Conservation (phyloP, 2,113 vertebrate genomes). For the Orientallactaga bullata region DNA sequence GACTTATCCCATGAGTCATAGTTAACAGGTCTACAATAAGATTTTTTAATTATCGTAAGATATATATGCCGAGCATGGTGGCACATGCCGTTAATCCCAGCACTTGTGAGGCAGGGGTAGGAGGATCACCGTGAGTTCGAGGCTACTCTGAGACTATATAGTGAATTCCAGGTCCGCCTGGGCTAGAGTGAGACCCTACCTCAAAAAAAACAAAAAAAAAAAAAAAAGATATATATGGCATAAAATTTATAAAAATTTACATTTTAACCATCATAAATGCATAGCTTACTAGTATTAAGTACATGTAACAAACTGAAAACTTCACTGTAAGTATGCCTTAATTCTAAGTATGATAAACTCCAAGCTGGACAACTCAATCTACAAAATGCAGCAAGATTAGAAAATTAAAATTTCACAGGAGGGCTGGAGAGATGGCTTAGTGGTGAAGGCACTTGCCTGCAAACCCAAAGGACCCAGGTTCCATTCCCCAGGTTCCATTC, state of each 20-base stretch:
- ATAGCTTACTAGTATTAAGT: background rate
- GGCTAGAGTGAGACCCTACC: too few relatives aligned
- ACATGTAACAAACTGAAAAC: constrained; percentile 10
- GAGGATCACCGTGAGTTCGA: too few relatives aligned
- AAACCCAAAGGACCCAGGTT: too few relatives aligned
- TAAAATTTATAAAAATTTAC: constrained; percentile 17
- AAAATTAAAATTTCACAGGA: constrained; percentile 32
- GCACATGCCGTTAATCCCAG: too few relatives aligned
- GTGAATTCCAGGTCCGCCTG: too few relatives aligned
- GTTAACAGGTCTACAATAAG: background rate
- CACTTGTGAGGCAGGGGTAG: too few relatives aligned
- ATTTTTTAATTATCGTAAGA: background rate
- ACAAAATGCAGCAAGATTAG: constrained; percentile 5
- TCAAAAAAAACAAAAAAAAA: too few relatives aligned
- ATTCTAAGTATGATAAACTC: background rate
- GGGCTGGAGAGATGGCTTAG: too few relatives aligned
- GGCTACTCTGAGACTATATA: too few relatives aligned
- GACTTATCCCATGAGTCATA: background rate
- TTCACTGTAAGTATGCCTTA: constrained; percentile 13
- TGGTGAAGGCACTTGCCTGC: too few relatives aligned
- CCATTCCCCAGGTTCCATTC: too few relatives aligned
- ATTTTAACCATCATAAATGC: constrained; percentile 2
- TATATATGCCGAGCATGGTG: background rate
- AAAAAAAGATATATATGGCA: background rate
- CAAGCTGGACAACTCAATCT: background rate